phyloP scores from a whole-genome alignment of 2,113 vertebrate genomes.

The Myiozetetes cayanensis region DNA sequence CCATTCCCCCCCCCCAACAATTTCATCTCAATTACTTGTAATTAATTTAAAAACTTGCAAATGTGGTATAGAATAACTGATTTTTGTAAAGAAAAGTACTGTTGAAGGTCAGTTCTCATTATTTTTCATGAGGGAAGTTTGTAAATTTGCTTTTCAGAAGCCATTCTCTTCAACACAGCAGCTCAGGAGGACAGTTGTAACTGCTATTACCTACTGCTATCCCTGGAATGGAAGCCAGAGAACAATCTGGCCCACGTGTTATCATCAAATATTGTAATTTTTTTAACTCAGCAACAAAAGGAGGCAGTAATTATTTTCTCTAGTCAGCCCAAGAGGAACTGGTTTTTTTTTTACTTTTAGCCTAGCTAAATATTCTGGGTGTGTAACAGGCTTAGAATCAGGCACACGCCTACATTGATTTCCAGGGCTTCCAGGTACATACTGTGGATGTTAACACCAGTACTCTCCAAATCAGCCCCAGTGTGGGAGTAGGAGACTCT shows the following conservation, averaged over 20 bases:
- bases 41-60: neutral
- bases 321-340: neutral
- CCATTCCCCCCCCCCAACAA: neutral
- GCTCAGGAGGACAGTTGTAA: neutral
- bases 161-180: neutral
- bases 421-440: accelerated
- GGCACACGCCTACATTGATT: neutral
- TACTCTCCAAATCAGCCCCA: neutral
- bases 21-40: neutral
- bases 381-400: neutral
- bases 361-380: neutral
- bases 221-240: neutral
- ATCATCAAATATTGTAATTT: neutral
- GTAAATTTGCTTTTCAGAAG: neutral
- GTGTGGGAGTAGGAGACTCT: neutral
- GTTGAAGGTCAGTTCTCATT: neutral
- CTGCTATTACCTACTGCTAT: neutral
- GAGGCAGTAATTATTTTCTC: neutral
- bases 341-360: neutral
- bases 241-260: neutral
- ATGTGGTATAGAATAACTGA: neutral
- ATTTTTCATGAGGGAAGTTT: neutral
- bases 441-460: accelerated
- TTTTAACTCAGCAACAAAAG: neutral
- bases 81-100: neutral